Evolutionary conservation across 64 coral and sea anemone species (phyloP), one percentile per base, ranked within the genome.

Genomic region (Trachythela sp.): DNA sequence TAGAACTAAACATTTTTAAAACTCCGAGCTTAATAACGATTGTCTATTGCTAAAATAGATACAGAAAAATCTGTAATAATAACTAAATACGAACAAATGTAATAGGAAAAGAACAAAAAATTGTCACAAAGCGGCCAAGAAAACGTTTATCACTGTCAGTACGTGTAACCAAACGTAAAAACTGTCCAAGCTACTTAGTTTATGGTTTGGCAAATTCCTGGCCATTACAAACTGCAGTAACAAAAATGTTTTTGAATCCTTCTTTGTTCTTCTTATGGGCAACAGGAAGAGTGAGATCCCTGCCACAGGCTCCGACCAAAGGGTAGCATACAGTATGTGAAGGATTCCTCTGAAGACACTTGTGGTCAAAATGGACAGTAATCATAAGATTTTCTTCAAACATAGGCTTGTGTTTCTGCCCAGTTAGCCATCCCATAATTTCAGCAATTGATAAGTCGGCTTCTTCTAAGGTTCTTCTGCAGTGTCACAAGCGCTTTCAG

Each of bases 171-270:
- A 1, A 20, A 11, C 49, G 0, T 15, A 52, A 52, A 1, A 52
- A 52, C 13, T 52, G 0, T 52, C 1, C 1, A 52, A 52, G 29
- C 17, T 35, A 1, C n/a, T n/a, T n/a, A n/a, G n/a, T n/a, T 72
- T 72, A 72, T 27, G 68, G 68, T n/a, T 72, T 72, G 17, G 68
- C 68, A 72, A 72, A 72, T 72, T 27, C 24, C 29, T 72, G 68
- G 17, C 68, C 68, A 31, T 72, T 72, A 35, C 68, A 72, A 72
- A 31, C 24, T 72, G 68, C 68, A 35, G 33, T 35, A 35, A 72
- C 68, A 35, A 72, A 72, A 27, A n/a, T 27, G 33, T 72, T 35
- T 35, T 72, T 72, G 29, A 72, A 72, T 72, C 11, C 33, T 31
- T 72, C 68, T 31, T 31, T 10, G 24, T 26, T 26, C 24, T 35